These are phyloP conservation scores for Malthinus flaveolus DNA, from an alignment of 2,888 invertebrate species.

Conservation along the genomic window DNA sequence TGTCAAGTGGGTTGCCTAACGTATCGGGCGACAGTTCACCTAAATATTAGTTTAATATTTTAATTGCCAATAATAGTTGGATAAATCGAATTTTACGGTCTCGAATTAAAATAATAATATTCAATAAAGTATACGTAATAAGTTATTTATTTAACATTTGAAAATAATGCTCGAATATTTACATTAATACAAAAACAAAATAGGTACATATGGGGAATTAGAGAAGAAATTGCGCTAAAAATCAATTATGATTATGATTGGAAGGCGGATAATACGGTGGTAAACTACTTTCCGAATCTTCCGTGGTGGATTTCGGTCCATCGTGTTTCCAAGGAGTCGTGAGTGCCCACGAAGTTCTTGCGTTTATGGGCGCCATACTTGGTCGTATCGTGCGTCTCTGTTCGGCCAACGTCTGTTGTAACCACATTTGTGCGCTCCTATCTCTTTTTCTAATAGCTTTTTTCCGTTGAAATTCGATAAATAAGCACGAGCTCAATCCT, in stretches of 20 bases:
- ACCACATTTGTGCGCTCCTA: conserved; percentile 36
- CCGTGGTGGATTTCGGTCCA: conserved; percentile 1
- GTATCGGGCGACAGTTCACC: too few species aligned
- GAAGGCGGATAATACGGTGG: not conserved
- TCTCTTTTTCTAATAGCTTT: conserved; percentile 36
- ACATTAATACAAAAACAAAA: too few species aligned
- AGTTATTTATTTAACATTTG: too few species aligned
- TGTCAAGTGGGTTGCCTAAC: too few species aligned
- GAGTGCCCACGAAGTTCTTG: conserved; percentile 36
- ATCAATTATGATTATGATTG: not conserved
- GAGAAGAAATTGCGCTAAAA: too few species aligned
- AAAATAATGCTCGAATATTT: too few species aligned
- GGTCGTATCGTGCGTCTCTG: conserved; percentile 28
- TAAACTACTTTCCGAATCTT: not conserved
- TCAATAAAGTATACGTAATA: too few species aligned
- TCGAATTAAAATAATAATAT: too few species aligned
- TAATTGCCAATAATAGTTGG: too few species aligned
- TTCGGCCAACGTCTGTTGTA: conserved; percentile 29
- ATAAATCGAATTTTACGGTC: too few species aligned
- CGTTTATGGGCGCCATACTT: conserved; percentile 35
- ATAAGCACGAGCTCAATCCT: conserved; percentile 37
- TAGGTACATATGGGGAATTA: too few species aligned
- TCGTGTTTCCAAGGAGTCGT: conserved; percentile 34
- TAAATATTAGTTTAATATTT: too few species aligned
- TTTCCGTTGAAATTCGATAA: conserved; percentile 39